These are phyloP conservation scores for Parnassius glacialis DNA, from an alignment of 2,888 invertebrate genomes.

Conservation along the genomic window DNA sequence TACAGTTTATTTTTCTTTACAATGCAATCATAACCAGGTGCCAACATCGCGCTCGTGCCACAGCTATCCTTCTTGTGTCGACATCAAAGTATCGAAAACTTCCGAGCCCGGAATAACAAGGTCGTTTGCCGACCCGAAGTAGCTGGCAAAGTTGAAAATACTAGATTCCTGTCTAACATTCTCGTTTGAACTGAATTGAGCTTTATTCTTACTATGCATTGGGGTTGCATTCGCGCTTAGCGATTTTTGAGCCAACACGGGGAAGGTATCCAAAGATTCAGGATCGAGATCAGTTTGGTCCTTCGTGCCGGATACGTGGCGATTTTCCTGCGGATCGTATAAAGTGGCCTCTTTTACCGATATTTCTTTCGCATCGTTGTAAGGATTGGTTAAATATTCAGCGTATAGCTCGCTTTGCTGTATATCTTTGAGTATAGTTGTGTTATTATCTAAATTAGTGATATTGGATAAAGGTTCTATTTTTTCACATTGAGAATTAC, in stretches of 20 bases:
- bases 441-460: conserved; percentile 32
- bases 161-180: conserved; percentile 64
- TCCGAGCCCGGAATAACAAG: conserved; percentile 82
- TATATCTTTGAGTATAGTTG: conserved; percentile 8
- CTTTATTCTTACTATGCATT: conserved; percentile 60
- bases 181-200: conserved; percentile 71
- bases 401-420: conserved; percentile 69
- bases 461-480: conserved; percentile 33
- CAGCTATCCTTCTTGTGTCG: conserved; percentile 68
- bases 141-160: conserved; percentile 83
- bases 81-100: conserved; percentile 76
- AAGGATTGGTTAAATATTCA: conserved; percentile 81
- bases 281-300: conserved; percentile 35
- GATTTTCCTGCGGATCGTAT: conserved; percentile 53
- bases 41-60: conserved; percentile 50
- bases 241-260: conserved; percentile 52
- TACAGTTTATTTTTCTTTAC: neutral
- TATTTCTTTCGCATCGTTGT: conserved; percentile 63
- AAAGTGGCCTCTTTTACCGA: conserved; percentile 50
- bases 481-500: conserved; percentile 32
- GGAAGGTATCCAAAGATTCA: conserved; percentile 21
- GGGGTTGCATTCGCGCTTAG: conserved; percentile 69
- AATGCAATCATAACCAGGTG: conserved; percentile 47
- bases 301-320: conserved; percentile 21
- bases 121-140: conserved; percentile 80